These are phyloP conservation scores for Drosophila pectinifera DNA, from an alignment of 1,140 invertebrate genomes.

Conservation along the genomic window DNA sequence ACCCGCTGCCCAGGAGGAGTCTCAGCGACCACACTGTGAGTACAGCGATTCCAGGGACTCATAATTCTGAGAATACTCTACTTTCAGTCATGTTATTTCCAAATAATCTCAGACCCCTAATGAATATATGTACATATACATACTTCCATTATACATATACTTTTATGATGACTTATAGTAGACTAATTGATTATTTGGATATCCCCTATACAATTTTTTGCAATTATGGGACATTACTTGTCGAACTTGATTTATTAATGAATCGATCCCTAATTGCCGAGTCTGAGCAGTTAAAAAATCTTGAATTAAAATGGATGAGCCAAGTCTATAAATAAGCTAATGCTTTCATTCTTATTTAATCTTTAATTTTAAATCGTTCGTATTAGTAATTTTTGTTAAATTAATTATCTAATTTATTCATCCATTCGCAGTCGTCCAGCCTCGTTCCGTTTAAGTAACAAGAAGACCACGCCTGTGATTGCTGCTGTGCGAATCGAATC, in stretches of 20 bases:
- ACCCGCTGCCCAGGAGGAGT: slow-evolving; percentile 82
- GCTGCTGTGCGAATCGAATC: slow-evolving; percentile 84
- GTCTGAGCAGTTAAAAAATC: neutral
- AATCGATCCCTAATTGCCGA: slow-evolving; percentile 2
- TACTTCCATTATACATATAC: no score
- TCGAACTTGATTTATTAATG: slow-evolving; percentile 9
- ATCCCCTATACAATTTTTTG: no score
- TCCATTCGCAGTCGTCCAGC: slow-evolving; percentile 87
- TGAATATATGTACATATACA: no score
- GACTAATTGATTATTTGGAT: neutral
- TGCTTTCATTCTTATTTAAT: neutral
- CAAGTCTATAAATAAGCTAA: neutral
- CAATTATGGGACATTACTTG: neutral
- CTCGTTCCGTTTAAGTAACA: slow-evolving; percentile 87
- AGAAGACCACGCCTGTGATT: slow-evolving; percentile 88
- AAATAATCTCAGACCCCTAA: no score
- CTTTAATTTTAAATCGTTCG: neutral
- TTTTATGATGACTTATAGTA: neutral
- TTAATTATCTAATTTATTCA: slow-evolving; percentile 1
- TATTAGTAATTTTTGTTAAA: neutral
- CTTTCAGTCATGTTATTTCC: neutral
- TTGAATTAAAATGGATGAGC: slow-evolving; percentile 7
- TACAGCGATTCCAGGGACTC: neutral
- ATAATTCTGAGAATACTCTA: neutral
- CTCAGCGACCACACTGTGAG: slow-evolving; percentile 88